A percentile compares a stretch with the other conserved stretches of the same genome.
Evolutionary conservation across 2,113 vertebrate species (phyloP).

Genomic region (Albula glossodonta): DNA sequence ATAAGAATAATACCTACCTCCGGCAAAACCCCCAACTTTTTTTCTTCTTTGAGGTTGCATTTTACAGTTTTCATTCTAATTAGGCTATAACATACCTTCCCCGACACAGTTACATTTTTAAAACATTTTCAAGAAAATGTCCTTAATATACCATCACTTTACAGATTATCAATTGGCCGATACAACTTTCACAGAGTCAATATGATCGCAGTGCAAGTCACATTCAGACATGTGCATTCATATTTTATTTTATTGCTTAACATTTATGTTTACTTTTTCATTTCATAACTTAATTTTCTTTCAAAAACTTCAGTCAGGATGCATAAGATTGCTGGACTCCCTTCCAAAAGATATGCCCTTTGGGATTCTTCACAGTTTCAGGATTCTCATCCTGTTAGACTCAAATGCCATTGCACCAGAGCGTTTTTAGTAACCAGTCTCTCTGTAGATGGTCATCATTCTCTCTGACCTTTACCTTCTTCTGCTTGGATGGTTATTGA

Average conservation of each 20-base stretch:
- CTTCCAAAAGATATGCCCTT: too few relatives aligned
- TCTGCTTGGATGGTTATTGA: background rate
- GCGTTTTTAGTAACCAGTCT: background rate
- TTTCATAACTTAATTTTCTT: too few relatives aligned
- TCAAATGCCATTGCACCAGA: background rate
- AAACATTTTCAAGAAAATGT: background rate
- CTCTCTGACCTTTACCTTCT: background rate
- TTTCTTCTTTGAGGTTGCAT: slow-evolving; percentile 7
- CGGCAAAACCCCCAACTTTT: slow-evolving; percentile 2
- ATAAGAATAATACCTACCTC: background rate
- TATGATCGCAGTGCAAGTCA: background rate
- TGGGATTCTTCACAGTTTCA: too few relatives aligned
- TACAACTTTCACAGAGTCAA: background rate
- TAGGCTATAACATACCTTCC: background rate
- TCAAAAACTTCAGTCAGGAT: too few relatives aligned
- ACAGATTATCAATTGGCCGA: background rate
- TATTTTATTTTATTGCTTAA: background rate
- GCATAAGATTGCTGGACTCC: too few relatives aligned
- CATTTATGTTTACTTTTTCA: too few relatives aligned
- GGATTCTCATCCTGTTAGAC: background rate
- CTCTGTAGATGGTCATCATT: slow-evolving; percentile 4
- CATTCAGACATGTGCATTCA: background rate
- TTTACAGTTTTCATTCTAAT: background rate
- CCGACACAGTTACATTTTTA: background rate
- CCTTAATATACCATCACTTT: background rate